phyloP scores from a whole-genome alignment of 1,140 invertebrate species.

The Campoletis sonorensis region DNA sequence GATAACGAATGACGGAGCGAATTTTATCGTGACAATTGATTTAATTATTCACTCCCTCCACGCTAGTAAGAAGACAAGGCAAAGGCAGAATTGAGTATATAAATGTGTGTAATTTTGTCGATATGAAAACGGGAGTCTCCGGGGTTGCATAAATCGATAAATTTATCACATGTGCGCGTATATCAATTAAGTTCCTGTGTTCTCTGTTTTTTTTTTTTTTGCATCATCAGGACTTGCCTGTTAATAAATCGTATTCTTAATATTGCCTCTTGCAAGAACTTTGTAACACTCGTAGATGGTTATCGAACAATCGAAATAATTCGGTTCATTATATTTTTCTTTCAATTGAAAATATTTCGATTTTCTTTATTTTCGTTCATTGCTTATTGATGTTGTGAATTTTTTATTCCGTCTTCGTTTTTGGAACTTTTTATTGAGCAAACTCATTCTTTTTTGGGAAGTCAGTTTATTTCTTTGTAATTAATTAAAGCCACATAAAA shows the following conservation, averaged over 20 bases:
- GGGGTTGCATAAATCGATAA: slow-evolving; percentile 58
- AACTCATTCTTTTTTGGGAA: no score
- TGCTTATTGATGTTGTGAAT: no score
- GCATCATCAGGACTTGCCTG: not conserved
- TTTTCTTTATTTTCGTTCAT: no score
- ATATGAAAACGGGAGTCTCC: slow-evolving; percentile 8
- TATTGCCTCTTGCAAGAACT: not conserved
- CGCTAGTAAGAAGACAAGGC: not conserved
- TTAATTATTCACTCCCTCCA: slow-evolving; percentile 29
- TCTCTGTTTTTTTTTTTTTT: not conserved
- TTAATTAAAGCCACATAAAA: no score
- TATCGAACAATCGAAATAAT: not conserved
- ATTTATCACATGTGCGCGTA: slow-evolving; percentile 58
- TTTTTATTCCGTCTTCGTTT: no score
- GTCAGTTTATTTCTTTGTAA: no score
- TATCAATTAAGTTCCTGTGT: slow-evolving; percentile 57
- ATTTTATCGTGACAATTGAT: slow-evolving; percentile 33
- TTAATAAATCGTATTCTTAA: not conserved
- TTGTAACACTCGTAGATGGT: not conserved
- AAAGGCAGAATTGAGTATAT: not conserved
- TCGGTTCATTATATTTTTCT: no score
- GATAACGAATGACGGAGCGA: slow-evolving; percentile 24
- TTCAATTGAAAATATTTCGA: no score
- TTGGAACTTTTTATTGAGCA: no score
- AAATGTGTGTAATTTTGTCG: not conserved